Base-by-base conservation (phyloP, 2,113 vertebrate genomes). In the Narcine bancroftii region DNA sequence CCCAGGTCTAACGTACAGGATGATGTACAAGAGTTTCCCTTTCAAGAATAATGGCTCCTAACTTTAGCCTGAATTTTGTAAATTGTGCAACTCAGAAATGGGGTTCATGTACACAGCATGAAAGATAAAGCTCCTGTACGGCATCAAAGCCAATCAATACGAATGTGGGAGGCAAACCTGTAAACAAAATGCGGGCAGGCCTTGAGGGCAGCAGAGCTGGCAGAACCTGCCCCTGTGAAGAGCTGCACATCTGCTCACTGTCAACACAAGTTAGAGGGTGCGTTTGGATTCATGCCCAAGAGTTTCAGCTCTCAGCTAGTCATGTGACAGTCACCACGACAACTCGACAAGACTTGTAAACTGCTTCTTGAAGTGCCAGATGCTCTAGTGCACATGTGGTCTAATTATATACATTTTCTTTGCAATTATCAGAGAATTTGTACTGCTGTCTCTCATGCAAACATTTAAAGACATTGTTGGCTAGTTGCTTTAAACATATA, bases 221-320 rank as follows among this genome's bases (percentile, higher is more conserved):
- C 93, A 83, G 92, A 95, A 94, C 94, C 93, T 95, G 95, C 95
- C 95, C 95, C 93, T 87, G 94, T 92, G 92, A 92, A 95, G 92
- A 94, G 93, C 93, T 93, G 94, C 94, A 96, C 96, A 96, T 97
- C 96, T 97, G 96, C 95, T 97, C 93, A 76, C 95, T 95, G 96
- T 96, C 96, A 96, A 95, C 93, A 94, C 92, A 56, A 1, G 94
- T 95, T 96, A 96, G 93, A 92, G 95, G 66, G 94, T 94, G 95
- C 94, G 93, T 95, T 95, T 96, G 96, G 95, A 96, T 93, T 93
- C 6, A 92, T 93, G 96, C 96, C 96, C 96, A 94, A 63, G 94
- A 93, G 94, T 81, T 93, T 85, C 93, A 6, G 95, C 95, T 94
- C 93, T 0, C 92, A 93, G 95, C 94, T n/a, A 94, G 94, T 95